phyloP scores from a whole-genome alignment of 2,113 vertebrate genomes.

The Saccopteryx leptura region DNA sequence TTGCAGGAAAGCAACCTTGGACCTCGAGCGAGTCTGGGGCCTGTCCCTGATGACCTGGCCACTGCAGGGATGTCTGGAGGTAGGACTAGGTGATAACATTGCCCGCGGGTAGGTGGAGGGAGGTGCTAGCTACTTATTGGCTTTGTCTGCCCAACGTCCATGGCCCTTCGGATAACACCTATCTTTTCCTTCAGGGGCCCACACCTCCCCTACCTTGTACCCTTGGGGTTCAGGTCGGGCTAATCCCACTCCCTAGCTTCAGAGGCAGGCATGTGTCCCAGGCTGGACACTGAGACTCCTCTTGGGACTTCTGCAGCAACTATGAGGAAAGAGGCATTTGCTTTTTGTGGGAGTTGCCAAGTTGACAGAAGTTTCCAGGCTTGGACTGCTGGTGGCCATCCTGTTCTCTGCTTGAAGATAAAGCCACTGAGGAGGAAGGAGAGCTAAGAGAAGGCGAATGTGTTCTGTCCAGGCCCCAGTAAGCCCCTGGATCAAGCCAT shows the following conservation, averaged over 20 bases:
- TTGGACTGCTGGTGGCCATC: neutral
- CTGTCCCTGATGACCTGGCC: neutral
- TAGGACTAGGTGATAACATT: neutral
- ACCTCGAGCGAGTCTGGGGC: neutral
- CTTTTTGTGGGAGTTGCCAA: neutral
- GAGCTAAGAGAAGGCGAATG: neutral
- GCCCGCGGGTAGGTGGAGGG: no score
- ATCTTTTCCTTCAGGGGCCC: neutral
- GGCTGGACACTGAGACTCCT: neutral
- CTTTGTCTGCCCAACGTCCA: neutral
- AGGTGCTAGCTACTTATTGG: neutral
- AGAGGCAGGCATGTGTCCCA: neutral
- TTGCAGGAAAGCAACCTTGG: conserved; percentile 53
- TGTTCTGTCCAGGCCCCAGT: neutral
- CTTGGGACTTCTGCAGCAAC: neutral
- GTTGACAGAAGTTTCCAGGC: neutral
- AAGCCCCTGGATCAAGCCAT: neutral
- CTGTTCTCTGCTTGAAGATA: neutral
- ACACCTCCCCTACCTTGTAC: neutral
- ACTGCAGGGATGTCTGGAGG: neutral
- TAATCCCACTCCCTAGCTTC: neutral
- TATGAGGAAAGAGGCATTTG: neutral
- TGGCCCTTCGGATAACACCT: neutral
- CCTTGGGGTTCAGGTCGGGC: neutral
- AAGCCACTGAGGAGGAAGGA: neutral